Evolutionary conservation across 64 coral and sea anemone species (phyloP), one percentile per base, ranked within the genome.

Genomic region (Pachyseris speciosa): DNA sequence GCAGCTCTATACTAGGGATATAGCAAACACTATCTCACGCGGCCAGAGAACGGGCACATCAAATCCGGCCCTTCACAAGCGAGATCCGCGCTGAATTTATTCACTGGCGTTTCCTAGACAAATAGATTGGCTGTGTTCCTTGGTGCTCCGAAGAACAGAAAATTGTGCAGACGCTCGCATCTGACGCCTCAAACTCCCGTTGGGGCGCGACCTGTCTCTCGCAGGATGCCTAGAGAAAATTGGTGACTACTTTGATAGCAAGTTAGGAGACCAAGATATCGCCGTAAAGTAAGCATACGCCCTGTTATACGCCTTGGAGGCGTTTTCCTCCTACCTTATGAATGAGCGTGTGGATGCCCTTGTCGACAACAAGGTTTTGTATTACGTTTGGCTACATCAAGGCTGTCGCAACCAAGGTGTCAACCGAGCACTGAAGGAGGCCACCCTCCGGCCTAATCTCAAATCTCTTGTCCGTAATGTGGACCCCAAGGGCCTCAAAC

Each of bases 41-140:
- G 10, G 29, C 28, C 5, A 24, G 12, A 36, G 22, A 9, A 0
- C 13, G 32, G 16, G 9, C 10, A 17, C 29, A 16, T 55, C 79
- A n/a, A n/a, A n/a, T n/a, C 7, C 24, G 34, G 5, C 51, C 29
- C 1, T 26, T 83, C 27, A 31, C 6, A 39, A 26, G 50, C 0
- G 79, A 64, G 33, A 19, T 83, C 12, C 79, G 30, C 1, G 12
- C 34, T 10, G 79, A 83, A 38, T 7, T 83, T 7, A 0, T 37
- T 24, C 30, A 52, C 19, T 83, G 79, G 79, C 30, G 55, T 1
- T 87, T 87, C 33, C 5, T 86, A 2, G 64, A 69, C 45, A 24
- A 9, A 15, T 87, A 67, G 84, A 29, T 20, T 1, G 84, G 66
- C 1, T 71, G 38, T 19, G 20, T 87, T 9, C 84, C 66, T 1